Evolutionary conservation across 2,113 vertebrate genomes (phyloP), one percentile per base, ranked within the genome.

Genomic region (Tauraco erythrolophus): DNA sequence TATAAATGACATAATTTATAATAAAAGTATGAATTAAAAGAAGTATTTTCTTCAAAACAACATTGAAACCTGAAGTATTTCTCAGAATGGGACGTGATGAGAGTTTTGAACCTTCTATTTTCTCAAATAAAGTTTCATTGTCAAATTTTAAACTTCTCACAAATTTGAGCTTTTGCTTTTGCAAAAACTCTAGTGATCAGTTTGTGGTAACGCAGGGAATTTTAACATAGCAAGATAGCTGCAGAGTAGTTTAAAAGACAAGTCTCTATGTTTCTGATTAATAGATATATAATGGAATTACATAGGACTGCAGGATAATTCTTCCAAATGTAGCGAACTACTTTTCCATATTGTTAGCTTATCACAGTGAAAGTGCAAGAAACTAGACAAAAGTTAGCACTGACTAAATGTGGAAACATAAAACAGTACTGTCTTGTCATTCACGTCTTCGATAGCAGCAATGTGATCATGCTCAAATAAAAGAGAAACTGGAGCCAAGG

Each of bases 121-220:
- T 83, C 22, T 53, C 24, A 50, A 39, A 9, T 30, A 28, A 86
- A 76, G 2, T 8, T 54, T 75, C 2, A 28, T 57, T 86, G 61
- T 65, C 6, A 58, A 31, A 57, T 76, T 65, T 60, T 43, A 53
- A 79, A 35, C 8, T 75, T 25, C 51, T 82, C 11, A n/a, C 9
- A 54, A 39, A 30, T 53, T 16, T 66, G 23, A 82, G 10, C 1
- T 75, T 93, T 84, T 45, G 21, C 6, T 68, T 83, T 64, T 2
- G 1, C 25, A 56, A 45, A 72, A 58, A 6, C 1, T 14, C 19
- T 58, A 72, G 6, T n/a, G 45, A 31, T 7, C 0, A 2, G 24
- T 85, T 83, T 76, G 11, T 41, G 39, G 4, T 9, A 39, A 54
- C 27, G 10, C 16, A 92, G 12, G 30, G 86, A 57, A 25, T 25